Percentiles rank a stretch among this genome's conserved stretches.
These are phyloP conservation scores for Nansenia antarctica DNA, from an alignment of 2,113 vertebrate species.

Conservation along the genomic window DNA sequence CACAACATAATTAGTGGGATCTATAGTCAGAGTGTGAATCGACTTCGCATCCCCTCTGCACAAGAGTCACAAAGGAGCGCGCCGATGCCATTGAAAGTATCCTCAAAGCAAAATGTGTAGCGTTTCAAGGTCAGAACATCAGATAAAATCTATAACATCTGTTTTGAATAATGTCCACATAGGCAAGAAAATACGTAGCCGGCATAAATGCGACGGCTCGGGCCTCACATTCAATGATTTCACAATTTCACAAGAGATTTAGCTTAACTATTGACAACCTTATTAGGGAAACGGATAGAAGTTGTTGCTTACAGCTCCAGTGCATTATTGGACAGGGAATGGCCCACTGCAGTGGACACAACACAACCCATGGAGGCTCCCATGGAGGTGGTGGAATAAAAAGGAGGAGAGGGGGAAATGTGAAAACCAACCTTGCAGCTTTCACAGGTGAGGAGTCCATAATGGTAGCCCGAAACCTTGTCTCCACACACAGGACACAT, in stretches of 20 bases:
- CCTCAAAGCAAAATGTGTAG: slow-evolving; percentile 42
- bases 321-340: too few relatives aligned
- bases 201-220: slow-evolving; percentile 48
- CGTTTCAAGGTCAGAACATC: slow-evolving; percentile 71
- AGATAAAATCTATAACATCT: slow-evolving; percentile 72
- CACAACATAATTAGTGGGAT: too few relatives aligned
- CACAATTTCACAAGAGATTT: not conserved
- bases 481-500: slow-evolving; percentile 98
- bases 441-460: slow-evolving; percentile 97
- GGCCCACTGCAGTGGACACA: too few relatives aligned
- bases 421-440: slow-evolving; percentile 93
- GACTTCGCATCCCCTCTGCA: too few relatives aligned
- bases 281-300: too few relatives aligned
- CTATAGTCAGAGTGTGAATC: too few relatives aligned
- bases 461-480: slow-evolving; percentile 98
- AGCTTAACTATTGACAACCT: not conserved
- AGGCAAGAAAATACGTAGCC: too few relatives aligned
- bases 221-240: slow-evolving; percentile 40
- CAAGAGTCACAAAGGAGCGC: too few relatives aligned
- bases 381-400: not conserved
- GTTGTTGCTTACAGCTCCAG: too few relatives aligned
- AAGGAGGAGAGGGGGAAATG: not conserved
- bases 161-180: slow-evolving; percentile 74
- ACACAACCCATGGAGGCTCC: too few relatives aligned
- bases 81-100: not conserved